phyloP scores from a whole-genome alignment of 2,888 invertebrate species.

The Ischnus inquisitorius region DNA sequence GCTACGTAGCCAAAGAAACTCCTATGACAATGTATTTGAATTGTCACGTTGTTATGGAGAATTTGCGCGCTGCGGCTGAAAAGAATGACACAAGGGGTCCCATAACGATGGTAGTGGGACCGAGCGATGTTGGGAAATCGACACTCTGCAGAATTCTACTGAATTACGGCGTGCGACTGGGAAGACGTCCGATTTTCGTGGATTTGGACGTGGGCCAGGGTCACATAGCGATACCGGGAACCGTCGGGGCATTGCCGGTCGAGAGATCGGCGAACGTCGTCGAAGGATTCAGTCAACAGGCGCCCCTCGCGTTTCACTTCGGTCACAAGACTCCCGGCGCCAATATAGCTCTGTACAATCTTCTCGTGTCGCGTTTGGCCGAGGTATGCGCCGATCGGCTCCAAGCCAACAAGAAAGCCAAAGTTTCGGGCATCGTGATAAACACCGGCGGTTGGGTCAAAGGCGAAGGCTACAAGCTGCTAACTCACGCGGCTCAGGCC shows the following conservation, averaged over 20 bases:
- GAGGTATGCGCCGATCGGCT: slow-evolving; percentile 94
- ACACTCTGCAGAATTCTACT: slow-evolving; percentile 95
- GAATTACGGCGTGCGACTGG: slow-evolving; percentile 98
- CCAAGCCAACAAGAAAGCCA: slow-evolving; percentile 94
- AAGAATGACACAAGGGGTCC: slow-evolving; percentile 92
- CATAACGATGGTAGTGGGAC: slow-evolving; percentile 96
- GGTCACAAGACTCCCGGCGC: slow-evolving; percentile 93
- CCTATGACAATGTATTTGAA: slow-evolving; percentile 99
- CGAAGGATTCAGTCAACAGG: slow-evolving; percentile 97
- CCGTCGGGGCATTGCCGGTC: slow-evolving; percentile 95
- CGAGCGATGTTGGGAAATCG: slow-evolving; percentile 98
- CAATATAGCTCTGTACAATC: slow-evolving; percentile 94
- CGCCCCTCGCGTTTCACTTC: slow-evolving; percentile 97
- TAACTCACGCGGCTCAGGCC: slow-evolving; percentile 95
- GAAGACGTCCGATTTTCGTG: slow-evolving; percentile 95
- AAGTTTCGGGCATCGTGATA: slow-evolving; percentile 95
- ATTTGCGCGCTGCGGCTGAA: slow-evolving; percentile 94
- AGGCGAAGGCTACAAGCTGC: slow-evolving; percentile 94
- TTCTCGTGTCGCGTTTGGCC: slow-evolving; percentile 93
- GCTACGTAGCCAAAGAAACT: slow-evolving; percentile 97
- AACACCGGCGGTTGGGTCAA: slow-evolving; percentile 99
- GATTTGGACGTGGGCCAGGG: slow-evolving; percentile 99
- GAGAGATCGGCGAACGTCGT: slow-evolving; percentile 97
- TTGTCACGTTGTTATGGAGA: slow-evolving; percentile 97
- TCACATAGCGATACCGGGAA: slow-evolving; percentile 96